Evolutionary conservation across 2,797 vertebrate species (phyloP).

Genomic region (Ctenosaura bakeri): DNA sequence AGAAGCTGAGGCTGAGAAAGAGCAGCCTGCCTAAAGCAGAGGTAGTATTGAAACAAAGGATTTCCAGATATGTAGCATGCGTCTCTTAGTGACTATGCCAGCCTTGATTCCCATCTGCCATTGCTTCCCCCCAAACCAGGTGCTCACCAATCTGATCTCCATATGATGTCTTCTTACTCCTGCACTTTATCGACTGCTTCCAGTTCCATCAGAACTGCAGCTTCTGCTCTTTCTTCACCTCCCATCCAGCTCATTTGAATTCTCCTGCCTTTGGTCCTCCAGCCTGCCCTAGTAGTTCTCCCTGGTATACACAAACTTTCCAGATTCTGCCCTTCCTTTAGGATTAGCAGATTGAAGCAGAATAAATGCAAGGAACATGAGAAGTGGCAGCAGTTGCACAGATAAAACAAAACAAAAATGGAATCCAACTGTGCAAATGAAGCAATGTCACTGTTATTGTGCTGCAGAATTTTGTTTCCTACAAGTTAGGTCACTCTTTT

Average conservation of each 20-base stretch:
- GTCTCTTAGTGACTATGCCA: neutral
- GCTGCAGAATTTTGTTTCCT: neutral
- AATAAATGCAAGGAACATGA: neutral
- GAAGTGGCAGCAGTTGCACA: neutral
- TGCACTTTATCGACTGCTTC: neutral
- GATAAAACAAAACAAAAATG: neutral
- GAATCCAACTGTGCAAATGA: neutral
- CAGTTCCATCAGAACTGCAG: neutral
- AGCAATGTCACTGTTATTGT: too few relatives aligned
- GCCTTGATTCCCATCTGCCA: neutral
- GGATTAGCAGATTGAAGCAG: neutral
- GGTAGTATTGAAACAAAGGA: neutral
- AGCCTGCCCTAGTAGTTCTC: neutral
- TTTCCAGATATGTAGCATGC: neutral
- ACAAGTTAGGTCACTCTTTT: too few relatives aligned
- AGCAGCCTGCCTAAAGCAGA: neutral
- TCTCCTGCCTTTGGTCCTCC: neutral
- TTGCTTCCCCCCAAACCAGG: conserved; percentile 11
- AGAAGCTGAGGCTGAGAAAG: neutral
- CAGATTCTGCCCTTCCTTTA: neutral
- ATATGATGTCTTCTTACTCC: conserved; percentile 5
- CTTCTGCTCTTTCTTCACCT: neutral
- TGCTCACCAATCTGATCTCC: neutral
- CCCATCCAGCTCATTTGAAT: neutral
- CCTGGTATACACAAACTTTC: neutral